phyloP scores from a whole-genome alignment of 2,888 invertebrate species.

The Andricus curvator region DNA sequence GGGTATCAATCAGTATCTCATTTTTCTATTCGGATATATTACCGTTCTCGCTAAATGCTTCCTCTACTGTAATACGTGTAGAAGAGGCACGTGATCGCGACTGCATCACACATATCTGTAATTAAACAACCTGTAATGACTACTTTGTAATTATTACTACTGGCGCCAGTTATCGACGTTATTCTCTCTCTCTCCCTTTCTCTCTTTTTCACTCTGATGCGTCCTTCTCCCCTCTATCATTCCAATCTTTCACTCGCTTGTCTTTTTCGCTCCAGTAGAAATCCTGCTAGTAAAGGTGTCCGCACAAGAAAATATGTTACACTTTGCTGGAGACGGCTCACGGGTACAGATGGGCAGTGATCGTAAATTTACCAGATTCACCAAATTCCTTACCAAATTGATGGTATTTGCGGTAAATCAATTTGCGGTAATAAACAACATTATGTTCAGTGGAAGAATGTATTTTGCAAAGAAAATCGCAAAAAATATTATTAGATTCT shows the following conservation, averaged over 20 bases:
- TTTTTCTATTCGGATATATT: background rate
- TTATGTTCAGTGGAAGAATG: too few species aligned
- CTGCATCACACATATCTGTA: constrained; percentile 51
- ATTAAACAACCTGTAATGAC: constrained; percentile 60
- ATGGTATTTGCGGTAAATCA: too few species aligned
- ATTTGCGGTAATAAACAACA: too few species aligned
- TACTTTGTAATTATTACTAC: constrained; percentile 66
- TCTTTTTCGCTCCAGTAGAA: constrained; percentile 4
- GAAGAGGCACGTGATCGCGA: constrained; percentile 20
- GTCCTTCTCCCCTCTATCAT: constrained; percentile 9
- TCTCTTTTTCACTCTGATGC: constrained; percentile 45
- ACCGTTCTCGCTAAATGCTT: constrained; percentile 21
- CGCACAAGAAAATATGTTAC: too few species aligned
- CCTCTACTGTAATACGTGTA: constrained; percentile 4
- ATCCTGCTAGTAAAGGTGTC: background rate
- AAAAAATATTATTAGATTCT: too few species aligned
- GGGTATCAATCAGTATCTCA: background rate
- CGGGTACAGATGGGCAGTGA: too few species aligned
- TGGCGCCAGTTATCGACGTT: constrained; percentile 64
- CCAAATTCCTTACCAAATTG: too few species aligned
- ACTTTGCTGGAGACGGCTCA: too few species aligned
- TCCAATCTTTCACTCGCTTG: constrained; percentile 18
- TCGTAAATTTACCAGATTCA: too few species aligned
- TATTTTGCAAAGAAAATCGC: too few species aligned
- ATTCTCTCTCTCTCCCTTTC: constrained; percentile 42